A percentile compares a stretch with the other conserved stretches of the same genome.
These are phyloP conservation scores for Zygaena filipendulae DNA, from an alignment of 2,888 invertebrate genomes.

Conservation along the genomic window DNA sequence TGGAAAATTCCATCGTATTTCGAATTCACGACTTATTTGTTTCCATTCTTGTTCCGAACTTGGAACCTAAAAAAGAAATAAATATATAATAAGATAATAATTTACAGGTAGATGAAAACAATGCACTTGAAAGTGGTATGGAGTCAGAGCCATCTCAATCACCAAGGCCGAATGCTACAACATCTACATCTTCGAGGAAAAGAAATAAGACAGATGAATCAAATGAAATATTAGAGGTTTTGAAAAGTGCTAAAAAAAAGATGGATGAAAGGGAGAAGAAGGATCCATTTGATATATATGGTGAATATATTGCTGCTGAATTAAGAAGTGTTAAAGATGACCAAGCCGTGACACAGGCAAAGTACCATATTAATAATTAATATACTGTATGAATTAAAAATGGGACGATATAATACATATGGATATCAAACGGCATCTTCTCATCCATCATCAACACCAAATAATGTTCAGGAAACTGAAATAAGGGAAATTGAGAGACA, in stretches of 20 bases:
- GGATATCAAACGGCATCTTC: conserved; percentile 16
- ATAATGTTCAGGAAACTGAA: conserved; percentile 19
- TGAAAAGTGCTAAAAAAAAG: no score
- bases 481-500: conserved; percentile 19
- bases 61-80: conserved; percentile 19
- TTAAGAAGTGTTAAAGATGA: conserved; percentile 21
- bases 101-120: conserved; percentile 15
- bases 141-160: conserved; percentile 19
- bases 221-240: conserved; percentile 15
- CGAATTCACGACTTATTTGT: conserved; percentile 14
- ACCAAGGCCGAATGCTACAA: conserved; percentile 18
- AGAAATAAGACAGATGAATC: conserved; percentile 18
- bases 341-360: conserved; percentile 19
- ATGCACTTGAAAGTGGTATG: conserved; percentile 14
- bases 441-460: conserved; percentile 19
- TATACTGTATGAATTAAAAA: no score
- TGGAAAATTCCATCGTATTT: conserved; percentile 20
- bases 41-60: conserved; percentile 17
- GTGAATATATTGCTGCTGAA: conserved; percentile 21
- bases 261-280: conserved; percentile 16
- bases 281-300: conserved; percentile 20
- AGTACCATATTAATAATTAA: conserved; percentile 21
- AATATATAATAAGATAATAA: conserved; percentile 15
- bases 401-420: conserved; percentile 19
- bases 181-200: conserved; percentile 19